Base-by-base conservation (phyloP, 2,113 vertebrate genomes). In the Smithornis capensis region DNA sequence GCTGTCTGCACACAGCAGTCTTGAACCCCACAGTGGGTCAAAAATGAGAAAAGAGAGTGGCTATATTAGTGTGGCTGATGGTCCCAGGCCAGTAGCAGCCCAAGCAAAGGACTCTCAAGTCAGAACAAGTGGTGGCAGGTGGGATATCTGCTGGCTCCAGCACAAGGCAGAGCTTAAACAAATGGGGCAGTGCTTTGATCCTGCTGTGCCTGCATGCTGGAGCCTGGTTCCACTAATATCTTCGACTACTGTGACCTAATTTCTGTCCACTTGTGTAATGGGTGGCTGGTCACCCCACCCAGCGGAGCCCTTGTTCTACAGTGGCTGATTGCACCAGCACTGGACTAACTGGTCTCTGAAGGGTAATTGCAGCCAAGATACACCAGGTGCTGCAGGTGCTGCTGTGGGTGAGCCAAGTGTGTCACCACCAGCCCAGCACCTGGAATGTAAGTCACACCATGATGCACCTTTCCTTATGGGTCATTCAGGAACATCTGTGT, bases 241-340 rank as follows among this genome's bases (percentile, higher is more conserved):
- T 69, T 69, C 83, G 83, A 80, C 89, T 92, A 57, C 38, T 0
- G 0, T 92, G 92, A 92, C 94, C 95, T 95, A 89, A 62, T 93
- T 96, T 96, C 86, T 88, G 89, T 86, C 63, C 71, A 85, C 67
- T 45, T 65, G 49, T 95, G 96, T 88, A 59, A 92, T 13, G n/a
- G 63, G 28, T 77, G 63, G 75, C 79, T 73, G 40, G 45, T 42
- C 71, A 67, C 94, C 60, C 68, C 86, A 50, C 94, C 90, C 95
- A 40, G 33, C 6, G 1, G 71, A 92, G 82, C 63, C 53, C 86
- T 90, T 47, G 49, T 18, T 89, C 73, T 77, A 0, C 21, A 21
- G 77, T 29, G 69, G 18, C 25, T 63, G 42, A 57, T 90, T 94
- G 85, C 60, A 1, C 42, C 92, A 86, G 42, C 47, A 35, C 83